Evolutionary conservation across 37 sponge, comb jelly and placozoan genomes (phyloP).

Genomic region (Haliclona indistincta): DNA sequence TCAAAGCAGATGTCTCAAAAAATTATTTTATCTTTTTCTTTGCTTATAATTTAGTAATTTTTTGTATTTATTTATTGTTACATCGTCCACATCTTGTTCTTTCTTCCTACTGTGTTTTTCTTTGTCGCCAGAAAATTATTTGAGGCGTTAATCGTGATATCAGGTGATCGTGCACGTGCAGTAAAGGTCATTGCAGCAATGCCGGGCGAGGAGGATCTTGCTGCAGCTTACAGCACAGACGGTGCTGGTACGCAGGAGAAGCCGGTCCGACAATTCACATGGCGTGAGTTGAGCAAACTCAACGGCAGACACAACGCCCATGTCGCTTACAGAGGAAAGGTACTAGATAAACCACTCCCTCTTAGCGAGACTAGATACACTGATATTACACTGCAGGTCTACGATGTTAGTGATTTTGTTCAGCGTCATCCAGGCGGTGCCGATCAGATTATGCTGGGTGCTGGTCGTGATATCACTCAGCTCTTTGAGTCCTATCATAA

Average conservation of each 20-base stretch:
- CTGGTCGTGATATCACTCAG: slow-evolving; percentile 85
- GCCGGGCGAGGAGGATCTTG: no score
- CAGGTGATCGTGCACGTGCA: no score
- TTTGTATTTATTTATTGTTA: no score
- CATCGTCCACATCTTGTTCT: no score
- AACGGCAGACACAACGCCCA: slow-evolving; percentile 85
- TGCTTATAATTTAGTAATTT: no score
- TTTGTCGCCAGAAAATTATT: no score
- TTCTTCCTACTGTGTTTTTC: no score
- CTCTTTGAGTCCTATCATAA: slow-evolving; percentile 92
- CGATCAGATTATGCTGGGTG: slow-evolving; percentile 90
- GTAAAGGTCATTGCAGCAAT: no score
- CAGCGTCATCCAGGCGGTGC: slow-evolving; percentile 88
- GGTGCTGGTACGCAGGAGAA: not conserved
- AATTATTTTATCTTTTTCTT: no score
- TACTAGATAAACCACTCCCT: not conserved
- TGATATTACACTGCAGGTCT: slow-evolving; percentile 57
- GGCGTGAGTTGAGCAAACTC: slow-evolving; percentile 77
- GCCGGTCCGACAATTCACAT: slow-evolving; percentile 66
- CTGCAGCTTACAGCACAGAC: no score
- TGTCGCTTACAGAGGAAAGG: slow-evolving; percentile 88
- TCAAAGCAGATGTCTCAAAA: no score
- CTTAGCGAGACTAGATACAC: not conserved
- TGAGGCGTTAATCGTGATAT: no score
- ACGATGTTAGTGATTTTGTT: slow-evolving; percentile 85